Base-by-base conservation (phyloP, 2,797 vertebrate species). In the Limnodromus scolopaceus region DNA sequence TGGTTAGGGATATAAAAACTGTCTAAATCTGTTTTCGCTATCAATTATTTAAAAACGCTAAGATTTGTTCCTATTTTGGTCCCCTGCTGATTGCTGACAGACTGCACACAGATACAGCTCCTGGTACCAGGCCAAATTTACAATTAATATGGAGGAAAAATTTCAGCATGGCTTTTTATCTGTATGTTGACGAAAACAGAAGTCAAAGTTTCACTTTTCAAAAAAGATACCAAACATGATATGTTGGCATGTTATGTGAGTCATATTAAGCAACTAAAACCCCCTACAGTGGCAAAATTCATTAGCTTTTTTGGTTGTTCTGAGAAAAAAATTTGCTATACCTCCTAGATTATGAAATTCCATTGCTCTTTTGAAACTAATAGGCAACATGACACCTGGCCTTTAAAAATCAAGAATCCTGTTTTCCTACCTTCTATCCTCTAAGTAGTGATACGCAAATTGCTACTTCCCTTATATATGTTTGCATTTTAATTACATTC, bases 111-210 rank as follows among this genome's bases (percentile, higher is more conserved):
- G 78, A 91, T 57, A 84, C 28, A 93, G 64, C 13, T 80, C n/a
- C 68, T 85, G 82, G 92, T 75, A 84, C 22, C 13, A 83, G 18
- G 89, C 84, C 95, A 94, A 93, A 87, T 46, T 63, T 71, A 68
- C 48, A 71, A 64, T 74, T 89, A 48, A 80, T 71, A 68, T 18
- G 11, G 11, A 15, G 1, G 5, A 18, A 18, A 15, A 78, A 61
- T 39, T 13, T 53, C 85, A 81, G 41, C 34, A 24, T 4, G 10
- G 43, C 51, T 92, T 92, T 91, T 79, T 80, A 89, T 78, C 71
- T 91, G 11, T 34, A 24, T 16, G 10, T 45, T 66, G 53, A 93
- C 85, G 34, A 89, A 94, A 91, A 91, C 28, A 89, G 20, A 16
- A 92, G 53, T 30, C 61, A 30, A 77, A 80, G 60, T 66, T 53